Percentiles rank a stretch among this genome's conserved stretches.
Evolutionary conservation across 2,113 vertebrate species (phyloP).

Genomic region (Suncus etruscus): DNA sequence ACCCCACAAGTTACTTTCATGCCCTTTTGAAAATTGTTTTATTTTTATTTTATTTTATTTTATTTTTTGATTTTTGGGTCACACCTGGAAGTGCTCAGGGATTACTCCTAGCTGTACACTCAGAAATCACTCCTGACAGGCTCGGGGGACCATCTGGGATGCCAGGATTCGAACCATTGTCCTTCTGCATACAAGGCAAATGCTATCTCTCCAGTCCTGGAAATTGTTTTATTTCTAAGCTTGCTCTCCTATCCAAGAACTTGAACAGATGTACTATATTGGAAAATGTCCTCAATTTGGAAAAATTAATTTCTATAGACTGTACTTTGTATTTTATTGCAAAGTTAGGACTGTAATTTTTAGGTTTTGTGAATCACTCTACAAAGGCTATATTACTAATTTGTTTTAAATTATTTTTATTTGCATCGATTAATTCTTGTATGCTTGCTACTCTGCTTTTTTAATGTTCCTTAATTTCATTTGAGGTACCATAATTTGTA

Average conservation of each 20-base stretch:
- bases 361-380: slow-evolving; percentile 42
- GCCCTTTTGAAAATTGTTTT: neutral
- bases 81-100: too few relatives aligned
- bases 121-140: too few relatives aligned
- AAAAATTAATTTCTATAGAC: slow-evolving; percentile 48
- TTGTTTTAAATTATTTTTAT: slow-evolving; percentile 53
- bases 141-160: too few relatives aligned
- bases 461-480: slow-evolving; percentile 48
- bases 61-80: too few relatives aligned
- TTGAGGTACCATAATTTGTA: slow-evolving; percentile 45
- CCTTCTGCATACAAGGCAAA: too few relatives aligned
- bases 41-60: neutral
- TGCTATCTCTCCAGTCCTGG: neutral
- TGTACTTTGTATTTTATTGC: slow-evolving; percentile 62
- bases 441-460: slow-evolving; percentile 30
- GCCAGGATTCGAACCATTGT: too few relatives aligned
- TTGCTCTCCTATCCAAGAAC: neutral
- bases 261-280: slow-evolving; percentile 4
- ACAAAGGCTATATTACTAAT: slow-evolving; percentile 39
- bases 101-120: too few relatives aligned
- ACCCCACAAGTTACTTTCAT: neutral
- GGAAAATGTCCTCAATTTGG: neutral
- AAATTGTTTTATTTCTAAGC: neutral
- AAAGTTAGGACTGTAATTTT: slow-evolving; percentile 61
- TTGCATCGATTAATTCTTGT: slow-evolving; percentile 46